Evolutionary conservation across 1,140 invertebrate genomes (phyloP), one percentile per base, ranked within the genome.

Genomic region (Nixonia krombeini): DNA sequence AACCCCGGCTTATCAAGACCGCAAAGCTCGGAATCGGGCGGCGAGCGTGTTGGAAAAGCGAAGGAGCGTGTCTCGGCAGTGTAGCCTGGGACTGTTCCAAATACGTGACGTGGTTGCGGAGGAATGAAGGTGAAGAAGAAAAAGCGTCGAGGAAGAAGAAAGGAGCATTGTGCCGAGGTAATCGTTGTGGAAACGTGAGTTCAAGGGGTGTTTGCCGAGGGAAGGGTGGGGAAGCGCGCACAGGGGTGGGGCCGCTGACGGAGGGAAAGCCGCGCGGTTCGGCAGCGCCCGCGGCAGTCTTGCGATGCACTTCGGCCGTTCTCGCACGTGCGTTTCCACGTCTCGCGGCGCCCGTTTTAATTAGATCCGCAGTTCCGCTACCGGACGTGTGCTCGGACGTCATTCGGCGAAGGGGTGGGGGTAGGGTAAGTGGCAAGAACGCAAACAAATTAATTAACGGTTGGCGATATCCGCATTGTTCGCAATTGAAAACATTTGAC

Each of bases 301-400:
- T 65, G 57, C 70, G 59, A 76, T 78, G 70, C 71, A 76, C 70
- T 76, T 74, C 70, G 73, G 56, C 57, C 68, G 70, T 67, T 33
- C 67, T 67, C 49, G 26, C 44, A 42, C 55, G 45, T 58, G 45
- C 35, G 49, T 31, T 9, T 58, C n/a, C n/a, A n/a, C n/a, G n/a
- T n/a, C n/a, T n/a, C n/a, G n/a, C n/a, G 31, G 31, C 13, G 10
- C 16, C n/a, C 21, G 17, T n/a, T n/a, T n/a, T n/a, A n/a, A n/a
- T n/a, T n/a, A n/a, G n/a, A n/a, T n/a, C n/a, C n/a, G n/a, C n/a
- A n/a, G n/a, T n/a, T n/a, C n/a, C n/a, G n/a, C n/a, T n/a, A n/a
- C n/a, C n/a, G n/a, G n/a, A n/a, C n/a, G n/a, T n/a, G n/a, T n/a
- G n/a, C n/a, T n/a, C n/a, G n/a, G n/a, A n/a, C n/a, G n/a, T n/a